Percentiles rank a stretch among this genome's conserved stretches.
phyloP scores from a whole-genome alignment of 1,140 invertebrate species.

The Archegozetes longisetosus region DNA sequence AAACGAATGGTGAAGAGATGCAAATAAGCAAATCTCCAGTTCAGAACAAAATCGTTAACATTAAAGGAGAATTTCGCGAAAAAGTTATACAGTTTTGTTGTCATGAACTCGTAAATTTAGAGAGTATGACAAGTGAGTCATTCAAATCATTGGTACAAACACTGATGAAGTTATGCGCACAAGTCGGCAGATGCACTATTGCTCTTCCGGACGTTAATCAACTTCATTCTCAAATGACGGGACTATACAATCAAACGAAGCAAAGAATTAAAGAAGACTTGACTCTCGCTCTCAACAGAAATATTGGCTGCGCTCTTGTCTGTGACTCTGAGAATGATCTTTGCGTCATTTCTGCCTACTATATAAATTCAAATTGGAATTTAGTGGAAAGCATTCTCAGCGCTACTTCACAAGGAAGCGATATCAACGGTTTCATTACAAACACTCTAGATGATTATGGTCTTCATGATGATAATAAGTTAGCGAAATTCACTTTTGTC shows the following conservation, averaged over 20 bases:
- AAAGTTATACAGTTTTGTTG: slow-evolving; percentile 12
- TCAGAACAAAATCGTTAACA: not conserved
- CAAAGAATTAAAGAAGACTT: slow-evolving; percentile 1
- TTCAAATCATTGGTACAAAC: slow-evolving; percentile 10
- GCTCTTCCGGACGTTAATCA: slow-evolving; percentile 6
- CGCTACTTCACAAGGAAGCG: not conserved
- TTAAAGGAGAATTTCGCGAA: slow-evolving; percentile 12
- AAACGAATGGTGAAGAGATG: not conserved
- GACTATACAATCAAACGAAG: not conserved
- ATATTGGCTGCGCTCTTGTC: slow-evolving; percentile 13
- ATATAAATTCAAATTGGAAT: slow-evolving; percentile 12
- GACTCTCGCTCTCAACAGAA: not conserved
- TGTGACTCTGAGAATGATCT: slow-evolving; percentile 14
- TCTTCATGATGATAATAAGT: slow-evolving; percentile 7
- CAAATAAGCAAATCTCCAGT: not conserved
- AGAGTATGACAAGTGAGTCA: slow-evolving; percentile 4
- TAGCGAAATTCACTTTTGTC: slow-evolving; percentile 17
- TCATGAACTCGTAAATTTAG: slow-evolving; percentile 11
- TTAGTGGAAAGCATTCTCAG: slow-evolving; percentile 11
- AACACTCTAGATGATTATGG: slow-evolving; percentile 12
- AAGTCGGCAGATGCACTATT: not conserved
- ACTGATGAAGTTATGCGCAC: slow-evolving; percentile 3
- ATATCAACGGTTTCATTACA: slow-evolving; percentile 16
- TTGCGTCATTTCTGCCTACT: slow-evolving; percentile 15
- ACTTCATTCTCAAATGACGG: not conserved